phyloP scores from a whole-genome alignment of 2,113 vertebrate species.

The Seriola quinqueradiata region DNA sequence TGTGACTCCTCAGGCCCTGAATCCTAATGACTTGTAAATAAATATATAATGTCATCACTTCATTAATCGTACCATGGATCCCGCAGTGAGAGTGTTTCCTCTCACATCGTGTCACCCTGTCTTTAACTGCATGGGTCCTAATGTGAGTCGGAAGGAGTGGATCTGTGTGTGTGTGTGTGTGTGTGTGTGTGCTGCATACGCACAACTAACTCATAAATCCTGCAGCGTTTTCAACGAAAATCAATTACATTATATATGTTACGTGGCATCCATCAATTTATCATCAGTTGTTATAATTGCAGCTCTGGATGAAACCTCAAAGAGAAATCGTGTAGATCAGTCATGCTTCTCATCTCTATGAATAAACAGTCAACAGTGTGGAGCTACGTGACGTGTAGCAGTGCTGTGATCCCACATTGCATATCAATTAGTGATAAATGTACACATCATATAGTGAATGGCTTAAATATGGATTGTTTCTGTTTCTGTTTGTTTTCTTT shows the following conservation, averaged over 20 bases:
- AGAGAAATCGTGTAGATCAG: not conserved
- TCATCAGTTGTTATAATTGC: not conserved
- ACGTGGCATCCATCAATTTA: not conserved
- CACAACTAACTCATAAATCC: constrained; percentile 26
- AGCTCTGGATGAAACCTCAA: not conserved
- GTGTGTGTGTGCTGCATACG: not conserved
- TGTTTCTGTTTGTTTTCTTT: constrained; percentile 1
- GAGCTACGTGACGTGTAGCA: not conserved
- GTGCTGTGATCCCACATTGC: not conserved
- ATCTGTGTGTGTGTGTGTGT: not conserved
- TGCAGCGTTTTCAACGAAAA: constrained; percentile 14
- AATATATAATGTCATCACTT: constrained; percentile 83
- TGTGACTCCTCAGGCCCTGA: constrained; percentile 71
- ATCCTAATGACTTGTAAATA: constrained; percentile 85
- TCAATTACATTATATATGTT: not conserved
- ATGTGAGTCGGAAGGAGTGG: not conserved
- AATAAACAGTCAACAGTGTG: not conserved
- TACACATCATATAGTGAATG: constrained; percentile 27
- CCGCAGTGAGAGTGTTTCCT: constrained; percentile 67
- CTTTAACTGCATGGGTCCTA: constrained; percentile 18
- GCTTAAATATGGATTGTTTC: constrained; percentile 58
- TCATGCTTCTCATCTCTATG: not conserved
- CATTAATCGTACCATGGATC: constrained; percentile 79
- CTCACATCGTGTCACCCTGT: constrained; percentile 47
- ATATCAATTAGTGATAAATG: constrained; percentile 13